Evolutionary conservation across 2,888 invertebrate genomes (phyloP), one percentile per base, ranked within the genome.

Genomic region (Mamestra brassicae): DNA sequence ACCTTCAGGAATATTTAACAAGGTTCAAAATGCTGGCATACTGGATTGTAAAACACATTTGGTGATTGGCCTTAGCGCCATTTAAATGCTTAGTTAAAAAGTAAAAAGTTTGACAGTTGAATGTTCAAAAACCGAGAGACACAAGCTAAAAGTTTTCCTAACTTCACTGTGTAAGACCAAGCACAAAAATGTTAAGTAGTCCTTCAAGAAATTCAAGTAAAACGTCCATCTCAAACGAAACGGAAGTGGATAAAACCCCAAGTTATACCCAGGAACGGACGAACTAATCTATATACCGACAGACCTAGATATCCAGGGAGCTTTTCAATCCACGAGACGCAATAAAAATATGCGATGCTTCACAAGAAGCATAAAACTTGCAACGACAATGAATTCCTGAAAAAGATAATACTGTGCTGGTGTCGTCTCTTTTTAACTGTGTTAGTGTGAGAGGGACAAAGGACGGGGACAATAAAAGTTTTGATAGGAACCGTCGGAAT

Each of bases 361-460:
- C 91, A 90, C 92, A 89, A 92, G 90, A 90, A 89, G 88, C 94
- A 94, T 96, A 96, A 96, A 96, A 95, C 93, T 94, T 84, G 91
- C 91, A 91, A 94, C 95, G 95, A 95, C 96, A 95, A 95, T 96
- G 96, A 96, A 96, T 96, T 95, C 92, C 94, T 94, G 95, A 94
- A 96, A 96, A 95, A 95, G 95, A 95, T 95, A 93, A 94, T 94
- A 91, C 92, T 88, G 88, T 87, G 83, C 89, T 90, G 89, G 89
- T 91, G 92, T 90, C 92, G 90, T 94, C 95, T 93, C 94, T 93
- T 94, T 95, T 93, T 90, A 91, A 88, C 92, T 92, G 90, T 89
- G 91, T 91, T 88, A 89, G 94, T 89, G 90, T 17, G 93, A 95
- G 91, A 89, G 87, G 93, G 95, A 96, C 93, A 94, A 93, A 93